These are phyloP conservation scores for Rhynchomys soricoides DNA, from an alignment of 2,113 vertebrate species.

Conservation along the genomic window DNA sequence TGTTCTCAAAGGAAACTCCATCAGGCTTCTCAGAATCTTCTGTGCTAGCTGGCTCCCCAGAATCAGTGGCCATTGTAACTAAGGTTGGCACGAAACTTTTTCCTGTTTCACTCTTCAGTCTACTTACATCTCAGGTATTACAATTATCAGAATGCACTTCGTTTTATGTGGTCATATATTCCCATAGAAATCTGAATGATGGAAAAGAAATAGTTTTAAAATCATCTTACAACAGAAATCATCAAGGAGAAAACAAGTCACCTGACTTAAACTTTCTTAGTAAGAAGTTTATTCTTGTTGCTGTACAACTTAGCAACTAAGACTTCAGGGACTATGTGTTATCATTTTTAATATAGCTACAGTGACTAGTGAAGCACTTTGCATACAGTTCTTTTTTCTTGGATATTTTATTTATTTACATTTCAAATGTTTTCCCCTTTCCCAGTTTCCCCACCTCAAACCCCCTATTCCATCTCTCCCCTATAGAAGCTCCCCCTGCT, in stretches of 20 bases:
- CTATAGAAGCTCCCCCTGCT: too few species aligned
- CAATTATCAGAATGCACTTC: conserved; percentile 73
- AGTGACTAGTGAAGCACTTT: conserved; percentile 3
- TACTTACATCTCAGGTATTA: conserved; percentile 77
- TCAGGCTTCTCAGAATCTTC: conserved; percentile 93
- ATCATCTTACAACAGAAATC: conserved; percentile 75
- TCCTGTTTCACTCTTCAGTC: conserved; percentile 71
- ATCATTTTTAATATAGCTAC: conserved; percentile 65
- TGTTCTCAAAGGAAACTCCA: conserved; percentile 84
- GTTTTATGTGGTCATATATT: conserved; percentile 72
- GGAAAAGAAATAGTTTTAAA: conserved; percentile 70
- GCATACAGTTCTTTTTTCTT: not conserved
- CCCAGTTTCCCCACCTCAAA: too few species aligned
- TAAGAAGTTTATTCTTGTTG: conserved; percentile 65
- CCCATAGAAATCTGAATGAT: conserved; percentile 80
- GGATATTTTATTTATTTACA: too few species aligned
- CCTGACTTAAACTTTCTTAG: conserved; percentile 68
- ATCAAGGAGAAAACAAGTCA: conserved; percentile 72
- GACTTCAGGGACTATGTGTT: conserved; percentile 59
- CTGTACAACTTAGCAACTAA: conserved; percentile 63
- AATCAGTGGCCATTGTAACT: conserved; percentile 93
- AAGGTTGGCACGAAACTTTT: conserved; percentile 71
- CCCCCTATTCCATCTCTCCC: too few species aligned
- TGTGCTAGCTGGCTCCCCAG: conserved; percentile 92
- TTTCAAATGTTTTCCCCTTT: too few species aligned